Evolutionary conservation across 2,113 vertebrate genomes (phyloP).

Genomic region (Microcebus jonahi): DNA sequence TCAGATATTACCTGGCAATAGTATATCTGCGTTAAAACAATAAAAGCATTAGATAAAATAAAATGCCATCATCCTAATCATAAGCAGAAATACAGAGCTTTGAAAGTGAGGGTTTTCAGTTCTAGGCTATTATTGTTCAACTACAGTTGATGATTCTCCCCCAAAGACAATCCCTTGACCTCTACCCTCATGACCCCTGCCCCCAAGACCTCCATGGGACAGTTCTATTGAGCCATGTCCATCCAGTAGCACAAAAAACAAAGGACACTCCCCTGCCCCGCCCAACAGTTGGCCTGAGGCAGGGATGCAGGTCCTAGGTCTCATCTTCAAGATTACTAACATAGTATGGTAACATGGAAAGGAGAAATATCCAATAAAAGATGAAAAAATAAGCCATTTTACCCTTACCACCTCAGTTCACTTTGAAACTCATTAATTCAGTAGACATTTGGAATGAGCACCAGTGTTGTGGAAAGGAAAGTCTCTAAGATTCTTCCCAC

Average conservation of each 20-base stretch:
- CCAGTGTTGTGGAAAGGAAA: background rate
- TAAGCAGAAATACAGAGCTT: no score
- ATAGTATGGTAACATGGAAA: background rate
- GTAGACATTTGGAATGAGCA: background rate
- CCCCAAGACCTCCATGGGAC: no score
- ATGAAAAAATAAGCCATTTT: background rate
- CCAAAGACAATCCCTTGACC: no score
- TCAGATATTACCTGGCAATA: background rate
- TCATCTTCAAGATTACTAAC: slow-evolving; percentile 25
- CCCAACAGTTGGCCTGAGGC: no score
- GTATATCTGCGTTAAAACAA: slow-evolving; percentile 20
- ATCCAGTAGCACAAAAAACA: no score
- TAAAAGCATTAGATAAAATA: slow-evolving; percentile 43
- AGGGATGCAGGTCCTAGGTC: background rate
- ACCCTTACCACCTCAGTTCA: background rate
- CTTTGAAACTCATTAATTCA: slow-evolving; percentile 22
- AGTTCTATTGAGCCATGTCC: no score
- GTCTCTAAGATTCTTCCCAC: background rate
- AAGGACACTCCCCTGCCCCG: no score
- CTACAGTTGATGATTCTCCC: no score
- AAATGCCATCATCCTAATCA: no score
- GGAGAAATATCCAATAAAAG: slow-evolving; percentile 15
- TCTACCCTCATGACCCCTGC: no score
- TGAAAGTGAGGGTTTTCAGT: no score
- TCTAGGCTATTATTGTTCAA: no score